Percentiles rank a stretch among this genome's conserved stretches.
phyloP scores from a whole-genome alignment of 1,140 invertebrate genomes.

The Brachionus rubens region DNA sequence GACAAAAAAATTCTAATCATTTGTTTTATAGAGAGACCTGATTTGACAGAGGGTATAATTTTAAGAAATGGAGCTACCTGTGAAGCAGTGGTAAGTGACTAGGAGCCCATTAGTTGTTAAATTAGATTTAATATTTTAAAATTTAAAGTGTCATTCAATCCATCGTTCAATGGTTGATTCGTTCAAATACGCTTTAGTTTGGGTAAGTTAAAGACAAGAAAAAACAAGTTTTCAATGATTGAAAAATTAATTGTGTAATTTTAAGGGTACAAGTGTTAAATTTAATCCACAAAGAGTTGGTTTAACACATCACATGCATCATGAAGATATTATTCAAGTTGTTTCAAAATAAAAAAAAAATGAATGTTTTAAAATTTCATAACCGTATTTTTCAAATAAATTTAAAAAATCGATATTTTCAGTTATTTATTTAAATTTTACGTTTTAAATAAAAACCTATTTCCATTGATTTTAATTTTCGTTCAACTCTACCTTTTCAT shows the following conservation, averaged over 20 bases:
- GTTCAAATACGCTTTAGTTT: constrained; percentile 95
- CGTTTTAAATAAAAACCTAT: no score
- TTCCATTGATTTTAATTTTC: no score
- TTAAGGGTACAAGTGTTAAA: constrained; percentile 89
- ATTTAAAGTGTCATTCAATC: constrained; percentile 85
- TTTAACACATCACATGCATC: constrained; percentile 88
- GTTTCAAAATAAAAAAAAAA: constrained; percentile 64
- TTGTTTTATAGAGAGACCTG: constrained; percentile 96
- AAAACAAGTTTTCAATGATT: not conserved
- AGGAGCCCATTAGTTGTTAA: constrained; percentile 19
- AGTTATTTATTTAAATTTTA: no score
- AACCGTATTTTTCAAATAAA: not conserved
- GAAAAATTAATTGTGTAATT: not conserved
- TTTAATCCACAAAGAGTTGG: constrained; percentile 98
- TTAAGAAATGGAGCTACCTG: constrained; percentile 82
- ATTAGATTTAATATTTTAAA: not conserved
- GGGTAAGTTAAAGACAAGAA: constrained; percentile 63
- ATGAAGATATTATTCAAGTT: constrained; percentile 98
- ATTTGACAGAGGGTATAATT: constrained; percentile 90
- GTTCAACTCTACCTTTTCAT: no score
- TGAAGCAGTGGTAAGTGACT: constrained; percentile 77
- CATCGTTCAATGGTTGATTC: constrained; percentile 84
- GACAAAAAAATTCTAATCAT: constrained; percentile 96
- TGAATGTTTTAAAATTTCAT: not conserved
- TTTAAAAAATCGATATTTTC: not conserved